Evolutionary conservation across 2,113 vertebrate species (phyloP), one percentile per base, ranked within the genome.

Genomic region (Electrona antarctica): DNA sequence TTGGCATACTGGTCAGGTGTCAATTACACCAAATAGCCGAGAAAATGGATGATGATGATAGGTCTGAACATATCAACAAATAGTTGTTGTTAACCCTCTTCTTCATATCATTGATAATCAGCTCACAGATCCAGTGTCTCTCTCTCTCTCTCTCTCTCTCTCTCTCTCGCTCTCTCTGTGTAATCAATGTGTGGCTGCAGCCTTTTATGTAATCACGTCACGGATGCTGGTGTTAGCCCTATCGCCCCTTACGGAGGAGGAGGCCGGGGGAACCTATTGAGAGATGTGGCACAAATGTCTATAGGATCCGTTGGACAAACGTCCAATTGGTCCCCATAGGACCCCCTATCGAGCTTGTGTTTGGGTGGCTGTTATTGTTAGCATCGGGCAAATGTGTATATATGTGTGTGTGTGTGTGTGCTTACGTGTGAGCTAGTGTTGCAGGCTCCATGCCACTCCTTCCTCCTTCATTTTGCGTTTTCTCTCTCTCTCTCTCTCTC

Each of bases 291-390:
- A 67, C 74, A 76, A 78, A 74, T 50, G 47, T 80, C 76, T 85
- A 82, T 82, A 51, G 79, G 68, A 73, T 11, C 7, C 74, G 71
- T 75, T 76, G 80, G 83, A 78, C 73, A 72, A 79, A 81, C 55
- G 77, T 67, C 58, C 29, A 77, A 73, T 77, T 29, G 63, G 70
- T 76, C 80, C 77, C 74, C 71, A 67, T 45, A 68, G 77, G 85
- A 75, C 60, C 71, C 78, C 81, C 79, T 67, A 21, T 82, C 2
- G 72, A 75, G 82, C 84, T 77, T 85, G 65, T 87, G 85, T 86
- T 51, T 67, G 15, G 13, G 28, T 33, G 59, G 29, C 29, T 11
- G 29, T 28, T 10, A 60, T 60, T 41, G 33, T 41, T 6, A 41
- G 5, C 33, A 52, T 13, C 11, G 13, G 14, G 8, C 41, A 47